Evolutionary conservation across 2,113 vertebrate genomes (phyloP), one percentile per base, ranked within the genome.

Genomic region (Abramis brama): DNA sequence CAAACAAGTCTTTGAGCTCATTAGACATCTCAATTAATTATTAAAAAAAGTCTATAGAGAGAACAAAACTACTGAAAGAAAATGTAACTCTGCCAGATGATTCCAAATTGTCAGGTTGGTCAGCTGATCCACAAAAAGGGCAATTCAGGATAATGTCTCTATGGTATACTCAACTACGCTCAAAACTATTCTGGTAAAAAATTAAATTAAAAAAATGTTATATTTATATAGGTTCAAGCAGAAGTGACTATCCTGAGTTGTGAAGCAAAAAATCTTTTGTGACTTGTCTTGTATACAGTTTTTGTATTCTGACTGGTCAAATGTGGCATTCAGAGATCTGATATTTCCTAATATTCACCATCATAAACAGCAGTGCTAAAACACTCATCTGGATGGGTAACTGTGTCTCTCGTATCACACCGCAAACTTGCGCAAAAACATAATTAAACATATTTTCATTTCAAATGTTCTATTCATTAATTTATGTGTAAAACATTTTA

Each of bases 31-130:
- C 33, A 15, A 13, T 79, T 39, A 79, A 79, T 60, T 19, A 80
- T 27, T 75, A 47, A 80, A 80, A 80, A 76, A 80, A 30, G 36
- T 64, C 59, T 80, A 80, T 36, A 64, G 59, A 80, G 39, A 47
- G 59, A 45, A 27, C 39, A 64, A 11, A 80, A 47, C 39, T 45
- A 80, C 33, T 59, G 30, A 21, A 57, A 79, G 1, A 6, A n/a
- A 60, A 39, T 21, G 11, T n/a, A 43, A 39, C 70, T 73, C 36
- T 75, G 12, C 43, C 23, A 47, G 23, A 25, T 25, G 12, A 47
- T 47, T n/a, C 43, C 6, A 17, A 9, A 27, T 75, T 50, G 43
- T 50, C n/a, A 25, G 39, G 36, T 6, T 73, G 70, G 70, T 75
- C 27, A 50, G n/a, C 6, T 47, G 23, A 50, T 27, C 11, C n/a